Conservation (phyloP, 2,113 vertebrate species). For the Leucosticte australis region DNA sequence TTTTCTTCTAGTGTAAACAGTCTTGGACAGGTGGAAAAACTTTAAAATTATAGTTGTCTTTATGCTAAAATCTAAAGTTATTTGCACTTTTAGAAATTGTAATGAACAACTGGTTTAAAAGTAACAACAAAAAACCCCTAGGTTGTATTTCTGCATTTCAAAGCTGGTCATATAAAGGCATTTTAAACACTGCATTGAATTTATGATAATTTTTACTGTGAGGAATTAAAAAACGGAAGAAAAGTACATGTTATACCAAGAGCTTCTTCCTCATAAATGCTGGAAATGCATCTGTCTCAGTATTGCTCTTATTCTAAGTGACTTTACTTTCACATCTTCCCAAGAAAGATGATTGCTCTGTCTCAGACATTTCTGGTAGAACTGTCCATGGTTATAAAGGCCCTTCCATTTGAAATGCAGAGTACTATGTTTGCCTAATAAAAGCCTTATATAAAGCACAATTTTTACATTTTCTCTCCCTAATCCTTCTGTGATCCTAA, state of each 20-base stretch:
- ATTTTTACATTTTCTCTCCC: neutral
- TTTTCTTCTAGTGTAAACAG: neutral
- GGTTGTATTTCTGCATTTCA: neutral
- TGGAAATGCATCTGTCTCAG: neutral
- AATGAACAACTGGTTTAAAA: neutral
- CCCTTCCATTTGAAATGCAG: neutral
- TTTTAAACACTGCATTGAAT: neutral
- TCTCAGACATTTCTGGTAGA: neutral
- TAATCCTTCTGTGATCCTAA: neutral
- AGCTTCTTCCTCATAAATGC: neutral
- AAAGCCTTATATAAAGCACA: neutral
- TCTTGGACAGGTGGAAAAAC: neutral
- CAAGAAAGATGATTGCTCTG: neutral
- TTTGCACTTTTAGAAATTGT: neutral
- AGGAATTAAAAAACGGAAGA: neutral
- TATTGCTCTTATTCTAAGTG: neutral
- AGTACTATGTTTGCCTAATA: neutral
- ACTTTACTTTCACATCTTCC: neutral
- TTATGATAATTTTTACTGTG: neutral
- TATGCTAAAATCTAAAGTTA: neutral
- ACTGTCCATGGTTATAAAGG: neutral
- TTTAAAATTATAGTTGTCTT: neutral
- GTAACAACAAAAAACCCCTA: neutral
- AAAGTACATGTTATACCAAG: neutral
- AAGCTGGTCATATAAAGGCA: neutral